Conservation (phyloP, 2,113 vertebrate genomes). For the Engraulis encrasicolus region DNA sequence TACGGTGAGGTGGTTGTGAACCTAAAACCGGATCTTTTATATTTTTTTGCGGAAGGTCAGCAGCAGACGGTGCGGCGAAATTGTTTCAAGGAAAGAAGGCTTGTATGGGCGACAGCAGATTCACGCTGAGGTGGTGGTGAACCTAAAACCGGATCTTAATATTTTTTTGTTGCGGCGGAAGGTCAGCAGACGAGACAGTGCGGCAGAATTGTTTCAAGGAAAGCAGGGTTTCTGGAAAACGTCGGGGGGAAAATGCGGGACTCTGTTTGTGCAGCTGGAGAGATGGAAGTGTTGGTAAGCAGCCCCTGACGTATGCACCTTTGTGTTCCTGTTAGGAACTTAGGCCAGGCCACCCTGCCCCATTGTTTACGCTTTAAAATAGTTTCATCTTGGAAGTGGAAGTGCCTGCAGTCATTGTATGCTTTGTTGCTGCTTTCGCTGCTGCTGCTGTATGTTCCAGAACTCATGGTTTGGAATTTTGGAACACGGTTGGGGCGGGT, state of each 20-base stretch:
- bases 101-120: background rate
- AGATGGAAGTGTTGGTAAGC: conserved; percentile 39
- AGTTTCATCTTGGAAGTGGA: conserved; percentile 20
- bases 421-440: no score
- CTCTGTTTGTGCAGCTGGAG: conserved; percentile 29
- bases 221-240: background rate
- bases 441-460: background rate
- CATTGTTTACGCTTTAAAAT: conserved; percentile 16
- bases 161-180: background rate
- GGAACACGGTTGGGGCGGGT: no score
- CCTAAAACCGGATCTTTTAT: background rate
- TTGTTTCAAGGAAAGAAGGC: background rate
- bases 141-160: background rate
- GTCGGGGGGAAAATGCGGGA: conserved; percentile 23
- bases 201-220: background rate
- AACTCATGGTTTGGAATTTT: background rate
- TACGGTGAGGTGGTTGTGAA: background rate
- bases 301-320: background rate
- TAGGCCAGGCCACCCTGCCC: background rate
- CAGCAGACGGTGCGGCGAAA: background rate
- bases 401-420: background rate
- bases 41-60: background rate
- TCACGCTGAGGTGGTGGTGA: background rate
- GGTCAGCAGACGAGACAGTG: background rate
- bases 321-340: conserved; percentile 9